Evolutionary conservation across 2,888 invertebrate species (phyloP).

Genomic region (Ophioninae sp.): DNA sequence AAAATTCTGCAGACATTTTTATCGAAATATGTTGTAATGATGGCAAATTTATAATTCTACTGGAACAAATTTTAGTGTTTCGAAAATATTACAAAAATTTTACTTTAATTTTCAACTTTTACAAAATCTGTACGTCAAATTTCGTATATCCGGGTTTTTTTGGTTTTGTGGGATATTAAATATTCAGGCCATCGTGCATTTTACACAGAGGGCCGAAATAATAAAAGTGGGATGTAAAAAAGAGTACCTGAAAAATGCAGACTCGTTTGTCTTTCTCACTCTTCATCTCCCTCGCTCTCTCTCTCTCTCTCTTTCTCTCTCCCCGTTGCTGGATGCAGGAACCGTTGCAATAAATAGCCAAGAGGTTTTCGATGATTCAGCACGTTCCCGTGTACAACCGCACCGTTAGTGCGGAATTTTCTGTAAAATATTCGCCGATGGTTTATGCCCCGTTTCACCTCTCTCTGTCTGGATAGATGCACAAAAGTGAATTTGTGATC

Average conservation of each 20-base stretch:
- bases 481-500: slow-evolving; percentile 1
- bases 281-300: too few relatives aligned
- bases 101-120: too few relatives aligned
- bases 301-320: neutral
- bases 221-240: neutral
- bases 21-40: neutral
- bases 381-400: slow-evolving; percentile 27
- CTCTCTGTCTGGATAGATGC: neutral
- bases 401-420: slow-evolving; percentile 22
- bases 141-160: neutral
- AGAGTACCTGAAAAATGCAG: neutral
- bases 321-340: neutral
- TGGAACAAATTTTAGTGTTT: neutral
- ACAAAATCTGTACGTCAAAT: neutral
- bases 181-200: neutral
- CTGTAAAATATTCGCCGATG: slow-evolving; percentile 29
- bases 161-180: neutral
- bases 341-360: slow-evolving; percentile 32
- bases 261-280: slow-evolving; percentile 8
- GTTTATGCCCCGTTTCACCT: slow-evolving; percentile 1
- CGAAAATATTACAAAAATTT: neutral
- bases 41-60: neutral
- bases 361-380: slow-evolving; percentile 45
- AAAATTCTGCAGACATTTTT: neutral
- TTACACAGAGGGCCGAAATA: neutral